These are phyloP conservation scores for Salvelinus alpinus DNA, from an alignment of 2,113 vertebrate species.

Conservation along the genomic window DNA sequence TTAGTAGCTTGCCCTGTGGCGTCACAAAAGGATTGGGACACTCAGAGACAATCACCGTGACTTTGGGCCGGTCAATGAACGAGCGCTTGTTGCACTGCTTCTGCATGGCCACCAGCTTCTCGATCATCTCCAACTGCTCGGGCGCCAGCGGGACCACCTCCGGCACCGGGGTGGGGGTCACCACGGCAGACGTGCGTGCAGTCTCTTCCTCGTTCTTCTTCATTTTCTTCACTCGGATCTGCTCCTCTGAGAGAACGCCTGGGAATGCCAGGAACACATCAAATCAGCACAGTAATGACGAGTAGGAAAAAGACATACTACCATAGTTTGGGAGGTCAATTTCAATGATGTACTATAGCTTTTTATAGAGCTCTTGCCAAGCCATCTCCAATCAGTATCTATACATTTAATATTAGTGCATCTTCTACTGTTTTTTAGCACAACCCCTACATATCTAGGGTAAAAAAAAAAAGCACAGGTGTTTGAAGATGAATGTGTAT, in stretches of 20 bases:
- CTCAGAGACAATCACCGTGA: conserved; percentile 79
- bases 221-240: conserved; percentile 91
- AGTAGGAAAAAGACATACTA: too few relatives aligned
- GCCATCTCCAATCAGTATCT: too few relatives aligned
- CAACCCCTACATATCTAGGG: too few relatives aligned
- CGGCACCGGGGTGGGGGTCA: conserved; percentile 58
- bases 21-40: not conserved
- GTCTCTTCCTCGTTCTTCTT: conserved; percentile 91
- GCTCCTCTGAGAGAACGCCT: conserved; percentile 96
- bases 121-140: conserved; percentile 92
- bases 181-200: conserved; percentile 74
- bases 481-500: too few relatives aligned
- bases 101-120: conserved; percentile 93
- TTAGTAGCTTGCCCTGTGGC: too few relatives aligned
- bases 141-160: conserved; percentile 80
- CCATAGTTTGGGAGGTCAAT: too few relatives aligned
- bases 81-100: conserved; percentile 96
- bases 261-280: not conserved
- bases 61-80: conserved; percentile 90
- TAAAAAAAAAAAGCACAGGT: too few relatives aligned
- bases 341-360: too few relatives aligned
- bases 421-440: too few relatives aligned
- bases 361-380: too few relatives aligned
- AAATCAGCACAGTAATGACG: not conserved
- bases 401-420: too few relatives aligned